Evolutionary conservation across 23 tunicate species (phyloP), one percentile per base, ranked within the genome.

Genomic region (Phallusia fumigata): DNA sequence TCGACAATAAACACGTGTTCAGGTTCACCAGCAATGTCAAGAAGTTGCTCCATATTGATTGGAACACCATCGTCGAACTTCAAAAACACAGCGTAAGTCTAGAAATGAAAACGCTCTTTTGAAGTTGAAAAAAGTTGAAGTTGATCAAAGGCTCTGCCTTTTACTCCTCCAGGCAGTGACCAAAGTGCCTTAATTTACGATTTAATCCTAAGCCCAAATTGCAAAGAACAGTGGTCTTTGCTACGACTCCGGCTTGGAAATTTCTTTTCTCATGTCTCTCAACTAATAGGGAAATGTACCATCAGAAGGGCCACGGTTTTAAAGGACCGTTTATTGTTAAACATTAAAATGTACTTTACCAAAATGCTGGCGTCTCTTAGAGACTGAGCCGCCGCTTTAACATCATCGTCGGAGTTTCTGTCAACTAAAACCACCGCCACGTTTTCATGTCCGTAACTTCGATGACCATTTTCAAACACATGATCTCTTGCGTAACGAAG

Each of bases 371-470:
- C 78, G 44, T 74, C 78, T 28, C 44, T 8, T 8, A 33, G 44
- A 19, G 44, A 32, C 19, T 74, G 28, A 8, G 78, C 78, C 12
- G 78, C 78, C 44, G 2, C 44, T 74, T 33, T 34, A 31, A 74
- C 78, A 33, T 74, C 78, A 74, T 74, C 78, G 44, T 74, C 78
- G 10, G 78, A 74, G 28, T 33, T 33, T 34, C 10, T 74, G 44
- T 74, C 78, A 34, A 30, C 2, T 10, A 5, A 24, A 19, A 74
- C 22, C 5, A 19, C 30, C n/a, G 19, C 30, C 6, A 74, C 78
- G 78, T 74, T 33, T 21, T 22, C 15, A 58, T 58, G 69, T 8
- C 5, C 15, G 13, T 21, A 24, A 8, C 28, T 16, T 16, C 11
- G 3, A 13, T 58, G 69, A 21, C 69, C 69, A 6, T 58, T 58